Evolutionary conservation across 2,113 vertebrate genomes (phyloP).

Genomic region (Trematomus loennbergii): DNA sequence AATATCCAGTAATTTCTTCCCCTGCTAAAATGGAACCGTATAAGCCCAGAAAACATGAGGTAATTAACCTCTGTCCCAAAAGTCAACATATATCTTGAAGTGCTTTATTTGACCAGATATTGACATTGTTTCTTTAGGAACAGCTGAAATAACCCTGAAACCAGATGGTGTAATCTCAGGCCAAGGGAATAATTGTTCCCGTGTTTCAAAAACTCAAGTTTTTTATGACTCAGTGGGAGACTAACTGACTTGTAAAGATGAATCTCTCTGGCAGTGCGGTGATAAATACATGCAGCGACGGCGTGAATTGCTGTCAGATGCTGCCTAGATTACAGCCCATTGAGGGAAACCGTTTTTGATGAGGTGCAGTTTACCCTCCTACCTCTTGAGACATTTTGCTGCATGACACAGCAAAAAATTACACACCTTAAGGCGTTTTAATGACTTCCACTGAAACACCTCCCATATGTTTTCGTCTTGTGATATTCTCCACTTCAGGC

Average conservation of each 20-base stretch:
- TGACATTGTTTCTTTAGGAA: constrained; percentile 3
- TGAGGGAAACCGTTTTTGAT: constrained; percentile 55
- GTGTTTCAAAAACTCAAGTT: constrained; percentile 16
- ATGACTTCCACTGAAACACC: constrained; percentile 37
- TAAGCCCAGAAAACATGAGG: too few species aligned
- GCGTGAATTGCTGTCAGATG: constrained; percentile 62
- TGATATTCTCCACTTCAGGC: constrained; percentile 38
- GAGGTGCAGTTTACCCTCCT: constrained; percentile 52
- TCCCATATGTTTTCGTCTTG: constrained; percentile 45
- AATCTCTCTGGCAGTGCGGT: constrained; percentile 25
- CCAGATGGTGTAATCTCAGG: constrained; percentile 31
- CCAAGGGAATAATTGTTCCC: not conserved
- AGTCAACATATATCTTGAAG: not conserved
- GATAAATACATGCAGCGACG: constrained; percentile 54
- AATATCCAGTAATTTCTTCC: not conserved
- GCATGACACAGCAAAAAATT: constrained; percentile 56
- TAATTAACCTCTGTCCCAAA: not conserved
- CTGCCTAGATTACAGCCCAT: constrained; percentile 33
- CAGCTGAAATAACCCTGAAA: constrained; percentile 13
- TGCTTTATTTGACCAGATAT: not conserved
- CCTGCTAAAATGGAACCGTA: not conserved
- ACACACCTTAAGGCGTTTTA: constrained; percentile 44
- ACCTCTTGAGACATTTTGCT: constrained; percentile 56
- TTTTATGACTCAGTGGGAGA: constrained; percentile 26
- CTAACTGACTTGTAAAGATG: constrained; percentile 51